Conservation (phyloP, 2,888 invertebrate species). For the Villa cingulata region DNA sequence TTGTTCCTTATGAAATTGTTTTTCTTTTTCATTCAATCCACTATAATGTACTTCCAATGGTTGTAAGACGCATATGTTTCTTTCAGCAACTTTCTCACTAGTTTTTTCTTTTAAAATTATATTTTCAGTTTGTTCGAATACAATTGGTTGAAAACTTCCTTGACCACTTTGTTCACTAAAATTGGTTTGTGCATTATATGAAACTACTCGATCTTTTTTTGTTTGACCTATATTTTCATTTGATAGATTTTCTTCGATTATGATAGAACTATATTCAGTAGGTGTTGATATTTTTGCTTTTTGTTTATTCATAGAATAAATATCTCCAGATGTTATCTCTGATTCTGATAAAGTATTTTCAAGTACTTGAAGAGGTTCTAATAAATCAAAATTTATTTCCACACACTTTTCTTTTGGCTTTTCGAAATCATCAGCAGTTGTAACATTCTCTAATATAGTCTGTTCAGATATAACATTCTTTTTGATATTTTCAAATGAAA, state of each 20-base stretch:
- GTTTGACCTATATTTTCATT: constrained; percentile 21
- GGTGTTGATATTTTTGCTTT: constrained; percentile 2
- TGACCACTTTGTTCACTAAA: constrained; percentile 1
- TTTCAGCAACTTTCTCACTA: too few relatives aligned
- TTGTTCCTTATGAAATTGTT: too few relatives aligned
- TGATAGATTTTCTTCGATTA: constrained; percentile 7
- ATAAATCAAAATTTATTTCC: constrained; percentile 1
- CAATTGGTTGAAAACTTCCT: constrained; percentile 2
- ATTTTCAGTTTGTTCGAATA: neutral
- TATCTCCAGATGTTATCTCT: neutral
- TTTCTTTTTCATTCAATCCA: too few relatives aligned
- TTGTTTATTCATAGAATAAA: neutral
- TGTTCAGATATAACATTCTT: constrained; percentile 16
- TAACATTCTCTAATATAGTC: constrained; percentile 4
- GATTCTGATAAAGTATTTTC: constrained; percentile 23
- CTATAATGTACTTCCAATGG: too few relatives aligned
- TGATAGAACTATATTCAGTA: constrained; percentile 6
- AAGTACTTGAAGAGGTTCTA: constrained; percentile 36
- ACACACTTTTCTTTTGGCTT: constrained; percentile 2
- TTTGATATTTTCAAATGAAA: constrained; percentile 30
- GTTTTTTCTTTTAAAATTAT: too few relatives aligned
- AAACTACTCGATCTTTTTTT: constrained; percentile 32
- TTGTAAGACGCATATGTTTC: too few relatives aligned
- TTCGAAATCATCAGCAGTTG: neutral
- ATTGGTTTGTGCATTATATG: constrained; percentile 17